These are phyloP conservation scores for Equus przewalskii DNA, from an alignment of 2,113 vertebrate species.

Conservation along the genomic window DNA sequence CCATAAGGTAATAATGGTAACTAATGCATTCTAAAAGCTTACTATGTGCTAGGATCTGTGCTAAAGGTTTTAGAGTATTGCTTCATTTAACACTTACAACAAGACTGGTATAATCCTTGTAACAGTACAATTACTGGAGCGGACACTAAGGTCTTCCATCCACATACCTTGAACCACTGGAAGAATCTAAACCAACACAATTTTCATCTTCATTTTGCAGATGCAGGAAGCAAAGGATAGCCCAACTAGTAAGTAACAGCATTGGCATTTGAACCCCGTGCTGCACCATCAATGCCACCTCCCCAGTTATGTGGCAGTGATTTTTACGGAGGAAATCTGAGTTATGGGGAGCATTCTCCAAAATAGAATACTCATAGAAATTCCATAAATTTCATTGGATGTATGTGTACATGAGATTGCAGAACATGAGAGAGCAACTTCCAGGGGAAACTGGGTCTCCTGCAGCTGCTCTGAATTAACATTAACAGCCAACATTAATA, in stretches of 20 bases:
- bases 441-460: not conserved
- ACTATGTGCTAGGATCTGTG: not conserved
- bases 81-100: not conserved
- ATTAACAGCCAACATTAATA: constrained; percentile 55
- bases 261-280: not conserved
- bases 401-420: not conserved
- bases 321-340: constrained; percentile 20
- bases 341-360: not conserved
- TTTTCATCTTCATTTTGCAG: not conserved
- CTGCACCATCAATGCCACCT: not conserved
- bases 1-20: not conserved
- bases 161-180: not conserved
- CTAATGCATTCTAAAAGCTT: not conserved
- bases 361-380: constrained; percentile 50
- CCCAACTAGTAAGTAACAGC: not conserved
- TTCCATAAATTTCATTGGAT: not conserved
- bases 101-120: not conserved
- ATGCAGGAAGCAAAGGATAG: constrained; percentile 18
- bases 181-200: constrained; percentile 32
- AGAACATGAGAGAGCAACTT: constrained; percentile 28
- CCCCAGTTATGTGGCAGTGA: not conserved
- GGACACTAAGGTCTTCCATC: not conserved
- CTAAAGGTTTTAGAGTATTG: not conserved
- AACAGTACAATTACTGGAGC: not conserved
- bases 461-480: constrained; percentile 74